Base-by-base conservation (phyloP, 2,113 vertebrate genomes). In the Lampris incognitus region DNA sequence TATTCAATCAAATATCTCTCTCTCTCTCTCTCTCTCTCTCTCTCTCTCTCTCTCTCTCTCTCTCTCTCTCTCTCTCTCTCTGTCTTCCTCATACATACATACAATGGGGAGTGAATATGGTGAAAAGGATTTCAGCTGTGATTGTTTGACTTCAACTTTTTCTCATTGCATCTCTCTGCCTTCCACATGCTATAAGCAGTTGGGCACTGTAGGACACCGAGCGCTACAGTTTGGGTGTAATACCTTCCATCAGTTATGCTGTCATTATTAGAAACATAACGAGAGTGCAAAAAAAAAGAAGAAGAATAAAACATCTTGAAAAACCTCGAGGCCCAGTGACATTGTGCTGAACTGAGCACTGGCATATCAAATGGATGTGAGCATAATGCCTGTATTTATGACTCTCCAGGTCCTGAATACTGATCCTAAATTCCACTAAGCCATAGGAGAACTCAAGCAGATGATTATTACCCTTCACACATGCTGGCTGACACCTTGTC, bases 401-500 rank as follows among this genome's bases (percentile, higher is more conserved):
- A 86, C 67, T 80, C 78, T 3, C 24, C 11, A 71, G 76, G 80
- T 57, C 73, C 69, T 63, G 85, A 81, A 84, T 88, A 84, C 79
- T 84, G 61, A 83, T 89, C 75, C 82, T 66, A 85, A 91, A 91
- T 82, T 80, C 84, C 82, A 65, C 78, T 58, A 70, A 86, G 80
- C 85, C 82, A 82, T 61, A 75, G 81, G 82, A 77, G 88, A 87
- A 88, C 78, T 83, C 77, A 70, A 88, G 87, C 88, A 83, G 90
- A 88, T 87, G 88, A 92, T 92, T 90, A 91, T 91, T 79, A 89
- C 76, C 80, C 85, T 87, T 86, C 85, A 83, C 57, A 56, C 72
- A 58, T 46, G 64, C 76, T 1, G 24, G 48, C 72, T 85, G 78
- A 86, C 91, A 90, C 76, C 58, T 78, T 72, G 55, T 62, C 74